Evolutionary conservation across 2,888 invertebrate genomes (phyloP).

Genomic region (Odontocerum albicorne): DNA sequence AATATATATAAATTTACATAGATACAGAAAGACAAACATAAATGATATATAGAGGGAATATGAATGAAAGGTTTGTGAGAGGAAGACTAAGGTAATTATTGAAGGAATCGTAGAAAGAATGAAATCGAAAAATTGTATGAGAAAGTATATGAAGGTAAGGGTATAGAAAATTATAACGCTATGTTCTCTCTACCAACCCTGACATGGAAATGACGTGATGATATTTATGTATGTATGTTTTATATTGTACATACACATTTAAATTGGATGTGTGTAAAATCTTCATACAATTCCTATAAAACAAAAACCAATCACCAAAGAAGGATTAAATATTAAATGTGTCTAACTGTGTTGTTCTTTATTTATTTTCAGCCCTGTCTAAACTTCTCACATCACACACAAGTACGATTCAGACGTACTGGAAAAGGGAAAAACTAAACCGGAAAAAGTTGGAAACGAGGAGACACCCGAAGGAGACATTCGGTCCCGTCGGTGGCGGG

Average conservation of each 20-base stretch:
- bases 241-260: background rate
- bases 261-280: background rate
- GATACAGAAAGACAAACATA: no score
- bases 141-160: no score
- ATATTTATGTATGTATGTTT: no score
- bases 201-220: no score
- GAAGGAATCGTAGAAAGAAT: no score
- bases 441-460: constrained; percentile 19
- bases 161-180: no score
- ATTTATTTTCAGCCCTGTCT: constrained; percentile 10
- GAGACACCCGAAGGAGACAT: constrained; percentile 12
- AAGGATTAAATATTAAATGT: constrained; percentile 9
- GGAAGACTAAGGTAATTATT: no score
- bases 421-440: constrained; percentile 14
- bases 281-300: background rate
- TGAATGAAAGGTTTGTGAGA: no score
- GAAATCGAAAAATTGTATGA: no score
- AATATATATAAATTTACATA: no score
- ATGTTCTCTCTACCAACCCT: no score
- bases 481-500: constrained; percentile 13
- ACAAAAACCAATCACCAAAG: constrained; percentile 15
- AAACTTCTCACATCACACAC: constrained; percentile 3
- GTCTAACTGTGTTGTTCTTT: background rate
- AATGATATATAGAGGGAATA: no score
- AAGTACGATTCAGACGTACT: background rate